Evolutionary conservation across 2,797 vertebrate species (phyloP).

Genomic region (Silurus lanzhouensis): DNA sequence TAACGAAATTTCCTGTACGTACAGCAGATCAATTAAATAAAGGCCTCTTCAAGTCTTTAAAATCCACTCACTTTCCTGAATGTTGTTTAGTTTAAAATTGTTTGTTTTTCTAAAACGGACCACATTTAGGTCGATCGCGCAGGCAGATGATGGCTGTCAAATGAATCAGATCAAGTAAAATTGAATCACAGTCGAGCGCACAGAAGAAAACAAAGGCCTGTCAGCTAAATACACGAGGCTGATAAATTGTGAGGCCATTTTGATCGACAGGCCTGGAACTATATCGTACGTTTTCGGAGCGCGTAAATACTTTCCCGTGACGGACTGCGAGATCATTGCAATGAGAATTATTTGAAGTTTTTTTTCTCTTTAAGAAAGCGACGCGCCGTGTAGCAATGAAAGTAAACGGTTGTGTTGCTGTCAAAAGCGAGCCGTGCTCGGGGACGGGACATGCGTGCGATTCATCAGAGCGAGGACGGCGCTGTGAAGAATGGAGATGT

Average conservation of each 20-base stretch:
- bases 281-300: constrained; percentile 47
- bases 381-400: too few species aligned
- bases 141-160: constrained; percentile 60
- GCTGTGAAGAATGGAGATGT: constrained; percentile 80
- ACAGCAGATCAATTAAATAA: constrained; percentile 22
- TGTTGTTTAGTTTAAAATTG: constrained; percentile 40
- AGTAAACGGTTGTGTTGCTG: constrained; percentile 78
- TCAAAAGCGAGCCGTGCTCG: constrained; percentile 76
- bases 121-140: constrained; percentile 49
- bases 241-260: constrained; percentile 55
- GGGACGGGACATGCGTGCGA: constrained; percentile 75
- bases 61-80: constrained; percentile 28
- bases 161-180: constrained; percentile 57
- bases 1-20: constrained; percentile 13
- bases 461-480: constrained; percentile 73
- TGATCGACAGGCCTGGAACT: constrained; percentile 56
- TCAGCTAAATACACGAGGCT: constrained; percentile 57
- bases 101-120: constrained; percentile 43
- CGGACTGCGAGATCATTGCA: constrained; percentile 65
- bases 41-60: constrained; percentile 23
- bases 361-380: constrained; percentile 31
- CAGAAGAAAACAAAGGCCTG: constrained; percentile 59
- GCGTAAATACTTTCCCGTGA: constrained; percentile 61
- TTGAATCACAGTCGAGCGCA: constrained; percentile 59
- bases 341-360: constrained; percentile 70